A percentile compares a stretch with the other conserved stretches of the same genome.
phyloP scores from a whole-genome alignment of 2,888 invertebrate genomes.

The Synanthedon formicaeformis region DNA sequence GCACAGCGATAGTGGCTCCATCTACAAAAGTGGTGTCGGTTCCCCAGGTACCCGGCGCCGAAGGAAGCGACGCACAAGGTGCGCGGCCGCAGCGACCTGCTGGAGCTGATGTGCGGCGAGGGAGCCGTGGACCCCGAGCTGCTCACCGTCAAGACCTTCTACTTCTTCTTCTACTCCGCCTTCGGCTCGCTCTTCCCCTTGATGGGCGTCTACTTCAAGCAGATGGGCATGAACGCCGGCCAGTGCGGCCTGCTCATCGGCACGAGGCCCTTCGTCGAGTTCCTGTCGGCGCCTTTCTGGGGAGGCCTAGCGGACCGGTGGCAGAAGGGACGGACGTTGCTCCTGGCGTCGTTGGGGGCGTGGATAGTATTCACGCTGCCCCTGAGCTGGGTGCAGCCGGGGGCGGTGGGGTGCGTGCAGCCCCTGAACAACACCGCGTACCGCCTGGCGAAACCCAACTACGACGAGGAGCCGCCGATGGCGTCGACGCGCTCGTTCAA shows the following conservation, averaged over 20 bases:
- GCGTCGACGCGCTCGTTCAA: slow-evolving; percentile 24
- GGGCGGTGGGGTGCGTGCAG: slow-evolving; percentile 88
- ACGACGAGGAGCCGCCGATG: slow-evolving; percentile 35
- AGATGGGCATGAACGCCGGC: slow-evolving; percentile 98
- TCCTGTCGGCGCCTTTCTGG: slow-evolving; percentile 98
- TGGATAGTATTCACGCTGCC: slow-evolving; percentile 98
- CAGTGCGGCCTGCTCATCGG: slow-evolving; percentile 96
- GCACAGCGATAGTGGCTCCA: background rate
- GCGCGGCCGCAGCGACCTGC: slow-evolving; percentile 84
- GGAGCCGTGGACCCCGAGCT: slow-evolving; percentile 88
- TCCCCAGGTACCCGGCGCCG: slow-evolving; percentile 80
- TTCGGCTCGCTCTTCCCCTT: slow-evolving; percentile 98
- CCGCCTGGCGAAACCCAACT: slow-evolving; percentile 73
- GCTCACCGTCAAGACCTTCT: slow-evolving; percentile 95
- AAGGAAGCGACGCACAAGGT: slow-evolving; percentile 92
- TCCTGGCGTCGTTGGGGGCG: slow-evolving; percentile 90
- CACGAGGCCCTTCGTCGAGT: slow-evolving; percentile 96
- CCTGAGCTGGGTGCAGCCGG: slow-evolving; percentile 94
- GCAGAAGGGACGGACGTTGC: slow-evolving; percentile 87
- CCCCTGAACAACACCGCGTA: slow-evolving; percentile 68
- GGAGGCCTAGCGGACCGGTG: slow-evolving; percentile 92
- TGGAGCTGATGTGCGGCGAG: slow-evolving; percentile 86
- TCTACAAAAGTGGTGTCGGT: background rate
- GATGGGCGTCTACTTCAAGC: slow-evolving; percentile 99
- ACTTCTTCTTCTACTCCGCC: slow-evolving; percentile 99